Percentiles rank a stretch among this genome's conserved stretches.
These are phyloP conservation scores for Lepidurus arcticus DNA, from an alignment of 1,140 invertebrate species.

Conservation along the genomic window DNA sequence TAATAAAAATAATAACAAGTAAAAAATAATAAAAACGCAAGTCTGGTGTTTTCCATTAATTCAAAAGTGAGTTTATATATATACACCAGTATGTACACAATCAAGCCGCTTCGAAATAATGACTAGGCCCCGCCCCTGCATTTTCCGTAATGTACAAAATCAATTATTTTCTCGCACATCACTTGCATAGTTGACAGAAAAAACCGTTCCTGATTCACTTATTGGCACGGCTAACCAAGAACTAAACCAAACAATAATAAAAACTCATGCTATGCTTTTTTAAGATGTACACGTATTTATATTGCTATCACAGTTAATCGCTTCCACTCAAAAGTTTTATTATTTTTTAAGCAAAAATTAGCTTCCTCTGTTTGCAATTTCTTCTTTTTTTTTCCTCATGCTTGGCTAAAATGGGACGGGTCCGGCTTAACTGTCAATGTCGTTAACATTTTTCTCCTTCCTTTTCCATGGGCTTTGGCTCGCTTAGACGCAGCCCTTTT, in stretches of 20 bases:
- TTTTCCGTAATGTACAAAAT: conserved; percentile 10
- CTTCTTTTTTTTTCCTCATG: too few relatives aligned
- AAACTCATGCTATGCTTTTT: conserved; percentile 1
- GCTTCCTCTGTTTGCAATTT: not conserved
- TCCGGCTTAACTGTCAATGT: not conserved
- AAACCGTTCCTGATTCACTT: not conserved
- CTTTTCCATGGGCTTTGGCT: not conserved
- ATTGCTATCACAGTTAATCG: conserved; percentile 22
- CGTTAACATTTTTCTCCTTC: not conserved
- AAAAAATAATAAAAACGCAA: not conserved
- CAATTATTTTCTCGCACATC: not conserved
- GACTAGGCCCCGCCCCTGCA: not conserved
- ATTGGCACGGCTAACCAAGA: conserved; percentile 8
- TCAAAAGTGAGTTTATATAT: conserved; percentile 5
- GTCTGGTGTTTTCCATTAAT: not conserved
- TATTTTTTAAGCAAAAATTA: not conserved
- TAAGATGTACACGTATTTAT: conserved; percentile 16
- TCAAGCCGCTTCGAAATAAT: not conserved
- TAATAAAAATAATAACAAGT: too few relatives aligned
- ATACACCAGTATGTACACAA: conserved; percentile 15
- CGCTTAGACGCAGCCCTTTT: not conserved
- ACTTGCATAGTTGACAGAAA: conserved; percentile 15
- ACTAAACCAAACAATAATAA: not conserved
- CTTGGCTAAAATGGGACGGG: not conserved
- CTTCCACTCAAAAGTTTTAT: not conserved